Evolutionary conservation across 1,140 invertebrate genomes (phyloP).

Genomic region (Drosophila bipectinata): DNA sequence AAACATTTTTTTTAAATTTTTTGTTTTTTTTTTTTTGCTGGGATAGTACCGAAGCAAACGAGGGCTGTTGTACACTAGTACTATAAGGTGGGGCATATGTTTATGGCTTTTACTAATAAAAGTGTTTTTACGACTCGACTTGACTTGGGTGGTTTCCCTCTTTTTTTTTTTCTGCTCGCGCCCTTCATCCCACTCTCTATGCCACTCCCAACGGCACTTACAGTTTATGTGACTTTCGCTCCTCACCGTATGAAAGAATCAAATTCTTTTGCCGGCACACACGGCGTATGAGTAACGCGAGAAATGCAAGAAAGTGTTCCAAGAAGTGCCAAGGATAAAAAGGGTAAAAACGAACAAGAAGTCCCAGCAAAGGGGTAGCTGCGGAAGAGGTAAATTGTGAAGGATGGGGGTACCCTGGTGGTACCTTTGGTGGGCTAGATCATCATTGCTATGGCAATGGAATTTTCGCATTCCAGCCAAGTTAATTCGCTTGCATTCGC

Average conservation of each 20-base stretch:
- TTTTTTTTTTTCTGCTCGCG: not conserved
- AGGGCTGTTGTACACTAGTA: not conserved
- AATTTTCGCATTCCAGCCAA: slow-evolving; percentile 35
- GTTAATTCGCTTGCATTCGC: slow-evolving; percentile 35
- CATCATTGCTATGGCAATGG: slow-evolving; percentile 21
- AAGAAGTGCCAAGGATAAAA: slow-evolving; percentile 2
- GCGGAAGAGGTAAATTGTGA: not conserved
- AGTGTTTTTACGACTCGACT: slow-evolving; percentile 71
- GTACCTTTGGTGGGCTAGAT: slow-evolving; percentile 3
- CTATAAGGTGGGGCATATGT: slow-evolving; percentile 52
- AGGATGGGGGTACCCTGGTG: not conserved
- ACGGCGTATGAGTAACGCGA: slow-evolving; percentile 41
- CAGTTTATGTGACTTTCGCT: slow-evolving; percentile 48
- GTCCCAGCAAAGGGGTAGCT: not conserved
- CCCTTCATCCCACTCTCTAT: slow-evolving; percentile 4
- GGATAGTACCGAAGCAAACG: not conserved
- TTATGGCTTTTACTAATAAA: slow-evolving; percentile 72
- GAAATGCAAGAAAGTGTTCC: slow-evolving; percentile 23
- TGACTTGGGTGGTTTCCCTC: slow-evolving; percentile 4
- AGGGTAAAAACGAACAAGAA: not conserved
- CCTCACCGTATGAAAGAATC: slow-evolving; percentile 34
- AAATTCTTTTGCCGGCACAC: slow-evolving; percentile 35
- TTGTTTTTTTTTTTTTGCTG: not conserved
- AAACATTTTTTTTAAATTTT: not conserved
- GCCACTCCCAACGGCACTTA: slow-evolving; percentile 37